These are phyloP conservation scores for Aradophagus sp. DNA, from an alignment of 1,140 invertebrate genomes.

Conservation along the genomic window DNA sequence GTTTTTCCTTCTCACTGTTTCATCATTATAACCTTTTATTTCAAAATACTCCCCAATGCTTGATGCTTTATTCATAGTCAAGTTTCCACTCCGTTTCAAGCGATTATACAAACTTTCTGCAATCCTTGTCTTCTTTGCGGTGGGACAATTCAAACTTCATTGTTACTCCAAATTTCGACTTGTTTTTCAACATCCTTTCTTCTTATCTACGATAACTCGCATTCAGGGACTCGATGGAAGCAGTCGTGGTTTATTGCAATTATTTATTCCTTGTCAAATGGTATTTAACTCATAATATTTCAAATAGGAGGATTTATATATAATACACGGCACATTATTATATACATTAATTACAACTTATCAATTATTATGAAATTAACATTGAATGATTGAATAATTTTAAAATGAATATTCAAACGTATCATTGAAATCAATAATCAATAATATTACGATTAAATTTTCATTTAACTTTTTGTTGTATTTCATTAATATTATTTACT, in stretches of 20 bases:
- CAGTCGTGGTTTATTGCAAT: background rate
- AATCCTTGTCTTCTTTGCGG: constrained; percentile 39
- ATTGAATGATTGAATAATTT: too few relatives aligned
- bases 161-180: constrained; percentile 36
- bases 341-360: too few relatives aligned
- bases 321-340: too few relatives aligned
- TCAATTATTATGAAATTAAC: too few relatives aligned
- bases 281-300: too few relatives aligned
- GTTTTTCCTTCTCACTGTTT: constrained; percentile 28
- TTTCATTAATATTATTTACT: too few relatives aligned
- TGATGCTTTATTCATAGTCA: constrained; percentile 51
- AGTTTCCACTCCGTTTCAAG: constrained; percentile 48
- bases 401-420: too few relatives aligned
- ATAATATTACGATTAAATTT: too few relatives aligned
- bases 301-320: too few relatives aligned
- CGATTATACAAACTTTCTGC: constrained; percentile 50
- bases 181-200: constrained; percentile 21
- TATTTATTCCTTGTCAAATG: background rate
- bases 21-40: constrained; percentile 56
- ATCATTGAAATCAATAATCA: too few relatives aligned
- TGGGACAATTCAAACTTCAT: constrained; percentile 41
- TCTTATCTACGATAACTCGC: constrained; percentile 21
- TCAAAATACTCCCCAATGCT: constrained; percentile 44
- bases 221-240: constrained; percentile 3
- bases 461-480: too few relatives aligned